Evolutionary conservation across 1,140 invertebrate species (phyloP).

Genomic region (Lepidostoma basale): DNA sequence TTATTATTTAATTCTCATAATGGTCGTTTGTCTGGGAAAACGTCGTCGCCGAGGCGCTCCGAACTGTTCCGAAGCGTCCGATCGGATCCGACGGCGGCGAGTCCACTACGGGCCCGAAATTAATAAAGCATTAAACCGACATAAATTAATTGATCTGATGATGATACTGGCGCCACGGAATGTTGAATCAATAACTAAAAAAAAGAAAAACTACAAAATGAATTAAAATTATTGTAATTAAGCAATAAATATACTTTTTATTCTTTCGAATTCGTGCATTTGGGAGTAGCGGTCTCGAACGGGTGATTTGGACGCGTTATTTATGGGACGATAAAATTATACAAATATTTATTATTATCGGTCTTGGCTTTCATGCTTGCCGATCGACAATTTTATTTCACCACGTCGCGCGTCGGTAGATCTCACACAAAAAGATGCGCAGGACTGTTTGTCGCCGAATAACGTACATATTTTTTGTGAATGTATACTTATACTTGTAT

Average conservation of each 20-base stretch:
- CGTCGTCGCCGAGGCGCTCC: too few relatives aligned
- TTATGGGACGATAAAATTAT: conserved; percentile 9
- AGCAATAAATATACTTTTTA: neutral
- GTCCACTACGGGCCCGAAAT: neutral
- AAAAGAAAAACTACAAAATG: neutral
- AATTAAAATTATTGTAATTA: conserved; percentile 19
- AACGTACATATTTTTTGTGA: too few relatives aligned
- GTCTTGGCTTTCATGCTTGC: neutral
- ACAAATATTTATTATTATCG: conserved; percentile 13
- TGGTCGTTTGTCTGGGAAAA: neutral
- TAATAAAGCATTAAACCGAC: conserved; percentile 10
- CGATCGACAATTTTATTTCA: too few relatives aligned
- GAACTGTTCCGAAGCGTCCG: too few relatives aligned
- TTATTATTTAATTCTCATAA: neutral
- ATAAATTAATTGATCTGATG: neutral
- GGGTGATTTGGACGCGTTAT: neutral
- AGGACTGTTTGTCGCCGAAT: too few relatives aligned
- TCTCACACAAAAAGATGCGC: too few relatives aligned
- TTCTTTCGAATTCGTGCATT: neutral
- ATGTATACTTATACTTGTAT: too few relatives aligned
- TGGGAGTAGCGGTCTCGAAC: neutral
- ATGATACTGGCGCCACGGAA: neutral
- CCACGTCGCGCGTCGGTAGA: too few relatives aligned
- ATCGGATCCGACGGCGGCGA: too few relatives aligned
- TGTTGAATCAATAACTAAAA: neutral